Evolutionary conservation across 2,113 vertebrate genomes (phyloP).

Genomic region (Craseonycteris thonglongyai): DNA sequence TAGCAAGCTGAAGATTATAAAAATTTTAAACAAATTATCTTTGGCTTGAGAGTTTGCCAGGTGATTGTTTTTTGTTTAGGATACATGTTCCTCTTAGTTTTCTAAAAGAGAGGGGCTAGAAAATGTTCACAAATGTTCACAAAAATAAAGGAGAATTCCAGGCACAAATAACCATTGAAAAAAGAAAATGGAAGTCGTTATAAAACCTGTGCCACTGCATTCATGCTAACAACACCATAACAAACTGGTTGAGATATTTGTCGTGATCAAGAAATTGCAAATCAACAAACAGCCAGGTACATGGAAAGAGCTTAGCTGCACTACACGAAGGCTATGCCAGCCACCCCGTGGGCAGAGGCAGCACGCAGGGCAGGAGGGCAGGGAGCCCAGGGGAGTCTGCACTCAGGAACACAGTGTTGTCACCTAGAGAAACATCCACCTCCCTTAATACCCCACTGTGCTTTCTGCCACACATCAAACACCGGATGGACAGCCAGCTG

Average conservation of each 20-base stretch:
- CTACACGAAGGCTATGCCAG: neutral
- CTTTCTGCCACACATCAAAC: conserved; percentile 57
- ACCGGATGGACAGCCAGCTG: conserved; percentile 49
- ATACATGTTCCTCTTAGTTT: neutral
- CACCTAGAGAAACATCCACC: conserved; percentile 16
- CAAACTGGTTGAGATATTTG: neutral
- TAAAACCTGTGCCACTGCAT: neutral
- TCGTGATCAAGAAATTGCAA: neutral
- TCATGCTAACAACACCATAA: neutral
- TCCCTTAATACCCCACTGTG: neutral
- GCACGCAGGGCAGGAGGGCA: neutral
- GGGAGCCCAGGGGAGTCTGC: neutral
- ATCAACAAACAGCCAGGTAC: neutral
- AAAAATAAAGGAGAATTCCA: conserved; percentile 34
- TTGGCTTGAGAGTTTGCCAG: neutral
- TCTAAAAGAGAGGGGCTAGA: neutral
- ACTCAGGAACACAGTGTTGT: neutral
- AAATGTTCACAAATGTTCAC: conserved; percentile 3
- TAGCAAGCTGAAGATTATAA: neutral
- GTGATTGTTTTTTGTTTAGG: neutral
- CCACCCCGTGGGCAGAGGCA: neutral
- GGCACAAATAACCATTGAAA: neutral
- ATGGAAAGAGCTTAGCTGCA: neutral
- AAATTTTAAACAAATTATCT: neutral
- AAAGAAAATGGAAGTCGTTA: neutral